phyloP scores from a whole-genome alignment of 1,140 invertebrate genomes.

The Pachyrhynchus sulphureomaculatus region DNA sequence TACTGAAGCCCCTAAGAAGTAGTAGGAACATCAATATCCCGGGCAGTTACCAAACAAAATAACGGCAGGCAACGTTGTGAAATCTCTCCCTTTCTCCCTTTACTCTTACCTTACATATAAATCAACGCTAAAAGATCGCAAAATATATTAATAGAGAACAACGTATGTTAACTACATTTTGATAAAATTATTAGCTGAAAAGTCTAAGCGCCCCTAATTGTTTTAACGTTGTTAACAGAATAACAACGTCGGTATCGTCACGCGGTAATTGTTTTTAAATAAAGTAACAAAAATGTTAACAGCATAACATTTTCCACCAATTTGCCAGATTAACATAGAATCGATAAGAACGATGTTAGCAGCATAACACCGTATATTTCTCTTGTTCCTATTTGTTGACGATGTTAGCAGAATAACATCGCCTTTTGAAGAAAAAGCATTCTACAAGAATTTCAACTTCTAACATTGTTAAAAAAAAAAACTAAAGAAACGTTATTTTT shows the following conservation, averaged over 20 bases:
- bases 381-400: background rate
- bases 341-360: slow-evolving; percentile 4
- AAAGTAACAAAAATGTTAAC: background rate
- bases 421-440: background rate
- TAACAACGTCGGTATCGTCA: slow-evolving; percentile 4
- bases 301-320: background rate
- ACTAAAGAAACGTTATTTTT: background rate
- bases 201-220: background rate
- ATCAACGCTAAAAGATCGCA: slow-evolving; percentile 6
- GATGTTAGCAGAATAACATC: slow-evolving; percentile 20
- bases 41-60: background rate
- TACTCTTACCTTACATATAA: slow-evolving; percentile 24
- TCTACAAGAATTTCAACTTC: background rate
- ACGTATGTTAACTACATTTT: slow-evolving; percentile 12
- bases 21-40: background rate
- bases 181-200: background rate
- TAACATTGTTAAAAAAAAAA: background rate
- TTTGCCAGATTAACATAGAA: background rate
- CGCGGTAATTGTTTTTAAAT: too few species aligned
- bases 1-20: slow-evolving; percentile 2
- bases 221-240: slow-evolving; percentile 12
- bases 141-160: background rate
- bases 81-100: slow-evolving; percentile 18
- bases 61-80: background rate
- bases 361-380: slow-evolving; percentile 9